Evolutionary conservation across 1,140 invertebrate genomes (phyloP), one percentile per base, ranked within the genome.

Genomic region (Drosophila saltans): DNA sequence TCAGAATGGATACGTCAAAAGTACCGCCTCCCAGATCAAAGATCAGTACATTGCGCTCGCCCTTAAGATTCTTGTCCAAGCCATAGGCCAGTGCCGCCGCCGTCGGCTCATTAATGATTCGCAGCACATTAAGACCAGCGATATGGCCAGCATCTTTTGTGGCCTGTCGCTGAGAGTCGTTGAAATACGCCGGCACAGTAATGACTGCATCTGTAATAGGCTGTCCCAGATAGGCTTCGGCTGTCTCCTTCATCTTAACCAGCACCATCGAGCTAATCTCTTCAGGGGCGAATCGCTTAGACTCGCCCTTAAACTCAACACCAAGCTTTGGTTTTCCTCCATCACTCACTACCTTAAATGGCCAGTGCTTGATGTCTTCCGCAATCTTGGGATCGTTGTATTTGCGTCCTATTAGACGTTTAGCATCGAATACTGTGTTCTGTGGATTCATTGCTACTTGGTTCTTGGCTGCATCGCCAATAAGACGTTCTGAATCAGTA

Each of bases 401-500:
- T 74, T 93, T 93, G 73, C 95, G 93, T 16, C 95, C 95, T 81
- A 96, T 95, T 28, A 96, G 91, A 66, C 95, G 93, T 88, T 95
- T 95, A 2, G 94, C 94, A 68, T 90, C 91, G 59, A 91, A 92
- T 0, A 92, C 84, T 30, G 91, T 91, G 74, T 92, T 92, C 24
- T 70, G 78, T 36, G 91, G 91, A 66, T 92, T 92, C 88, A 91
- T 92, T 16, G 90, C 91, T 52, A 91, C 89, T 63, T 91, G 85
- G 73, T 96, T 96, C 91, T 96, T 96, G 78, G 98, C 98, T 60
- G 97, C 97, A 94, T 99, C 98, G 63, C 98, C 98, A 92, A 99
- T 98, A 66, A 99, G 95, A 92, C 98, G 96, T 92, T 99, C 98
- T 1, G 96, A 97, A 91, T 99, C 98, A 62, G 97, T 98, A 94